phyloP scores from a whole-genome alignment of 2,888 invertebrate genomes.

The Sarcophaga rosellei region DNA sequence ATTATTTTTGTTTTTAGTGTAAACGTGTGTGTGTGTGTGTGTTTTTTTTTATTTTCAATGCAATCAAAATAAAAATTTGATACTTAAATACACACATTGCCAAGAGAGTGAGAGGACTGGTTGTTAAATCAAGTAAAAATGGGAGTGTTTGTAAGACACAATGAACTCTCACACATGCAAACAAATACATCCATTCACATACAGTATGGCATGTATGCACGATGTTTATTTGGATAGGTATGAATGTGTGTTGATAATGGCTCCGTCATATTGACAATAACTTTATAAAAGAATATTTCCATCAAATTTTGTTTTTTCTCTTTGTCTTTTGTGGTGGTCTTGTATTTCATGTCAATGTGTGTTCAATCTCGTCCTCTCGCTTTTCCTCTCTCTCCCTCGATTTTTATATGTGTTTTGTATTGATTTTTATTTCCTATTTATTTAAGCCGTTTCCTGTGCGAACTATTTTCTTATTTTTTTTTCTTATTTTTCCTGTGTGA shows the following conservation, averaged over 20 bases:
- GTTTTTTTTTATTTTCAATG: background rate
- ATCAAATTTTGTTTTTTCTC: background rate
- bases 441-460: slow-evolving; percentile 43
- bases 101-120: background rate
- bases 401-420: slow-evolving; percentile 28
- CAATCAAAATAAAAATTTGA: slow-evolving; percentile 25
- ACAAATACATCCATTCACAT: background rate
- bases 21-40: background rate
- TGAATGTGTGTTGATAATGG: slow-evolving; percentile 13
- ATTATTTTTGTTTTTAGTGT: slow-evolving; percentile 2
- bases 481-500: slow-evolving; percentile 25
- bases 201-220: slow-evolving; percentile 1
- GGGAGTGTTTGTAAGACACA: slow-evolving; percentile 16
- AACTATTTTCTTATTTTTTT: background rate
- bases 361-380: too few relatives aligned
- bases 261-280: slow-evolving; percentile 46
- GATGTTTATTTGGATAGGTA: background rate
- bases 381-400: background rate
- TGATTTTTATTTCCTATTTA: slow-evolving; percentile 59
- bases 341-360: background rate
- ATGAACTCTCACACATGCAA: too few relatives aligned
- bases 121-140: slow-evolving; percentile 32
- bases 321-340: background rate
- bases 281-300: slow-evolving; percentile 23
- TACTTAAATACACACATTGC: slow-evolving; percentile 11